phyloP scores from a whole-genome alignment of 1,140 invertebrate species.

The Nasonia giraulti region DNA sequence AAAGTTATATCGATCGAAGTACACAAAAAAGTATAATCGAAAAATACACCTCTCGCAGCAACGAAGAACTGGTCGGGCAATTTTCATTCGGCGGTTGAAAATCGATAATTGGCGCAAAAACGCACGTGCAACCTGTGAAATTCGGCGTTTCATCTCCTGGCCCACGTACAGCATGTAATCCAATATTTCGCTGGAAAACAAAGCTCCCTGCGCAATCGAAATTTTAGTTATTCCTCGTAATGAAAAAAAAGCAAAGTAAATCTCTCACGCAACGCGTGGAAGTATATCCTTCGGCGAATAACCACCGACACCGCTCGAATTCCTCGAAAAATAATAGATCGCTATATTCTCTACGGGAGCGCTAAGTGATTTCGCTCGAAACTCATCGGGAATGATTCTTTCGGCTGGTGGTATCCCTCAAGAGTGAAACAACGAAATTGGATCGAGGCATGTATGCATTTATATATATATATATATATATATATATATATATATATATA shows the following conservation, averaged over 20 bases:
- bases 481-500: too few species aligned
- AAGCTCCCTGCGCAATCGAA: background rate
- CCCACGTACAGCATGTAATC: too few species aligned
- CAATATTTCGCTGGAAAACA: too few species aligned
- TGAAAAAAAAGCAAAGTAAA: background rate
- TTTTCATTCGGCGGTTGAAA: background rate
- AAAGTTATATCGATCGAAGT: too few species aligned
- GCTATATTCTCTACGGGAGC: background rate
- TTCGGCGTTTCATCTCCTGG: too few species aligned
- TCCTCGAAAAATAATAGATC: background rate
- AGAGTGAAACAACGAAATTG: background rate
- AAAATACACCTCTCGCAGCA: too few species aligned
- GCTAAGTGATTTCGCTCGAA: background rate
- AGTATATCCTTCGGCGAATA: background rate
- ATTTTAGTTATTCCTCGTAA: background rate
- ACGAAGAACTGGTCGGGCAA: background rate
- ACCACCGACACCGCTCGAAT: background rate
- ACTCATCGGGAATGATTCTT: constrained; percentile 14
- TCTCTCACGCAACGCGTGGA: background rate
- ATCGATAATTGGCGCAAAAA: background rate
- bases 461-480: too few species aligned
- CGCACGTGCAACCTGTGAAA: too few species aligned
- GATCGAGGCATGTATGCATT: background rate
- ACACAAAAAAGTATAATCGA: too few species aligned
- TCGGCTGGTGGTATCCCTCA: background rate